These are phyloP conservation scores for Plutella xylostella DNA, from an alignment of 2,888 invertebrate species.

Conservation along the genomic window DNA sequence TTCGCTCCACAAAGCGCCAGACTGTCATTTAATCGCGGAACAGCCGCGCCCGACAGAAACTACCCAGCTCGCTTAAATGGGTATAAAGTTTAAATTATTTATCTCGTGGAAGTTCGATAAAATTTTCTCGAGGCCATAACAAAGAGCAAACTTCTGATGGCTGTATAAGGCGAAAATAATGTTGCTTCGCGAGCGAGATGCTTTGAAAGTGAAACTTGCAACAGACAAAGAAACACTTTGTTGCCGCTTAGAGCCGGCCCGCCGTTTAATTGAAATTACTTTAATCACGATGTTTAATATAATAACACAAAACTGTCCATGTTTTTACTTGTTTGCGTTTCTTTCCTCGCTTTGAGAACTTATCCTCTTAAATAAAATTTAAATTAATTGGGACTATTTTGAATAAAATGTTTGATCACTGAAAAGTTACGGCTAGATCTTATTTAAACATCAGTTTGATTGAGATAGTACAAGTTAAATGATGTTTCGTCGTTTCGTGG, in stretches of 20 bases:
- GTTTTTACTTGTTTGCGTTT: too few relatives aligned
- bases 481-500: slow-evolving; percentile 26
- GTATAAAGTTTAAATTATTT: slow-evolving; percentile 60
- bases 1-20: neutral
- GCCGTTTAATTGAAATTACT: too few relatives aligned
- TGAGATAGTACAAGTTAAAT: slow-evolving; percentile 34
- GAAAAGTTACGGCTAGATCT: too few relatives aligned
- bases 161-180: slow-evolving; percentile 16
- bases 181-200: slow-evolving; percentile 22
- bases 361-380: too few relatives aligned
- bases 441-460: too few relatives aligned
- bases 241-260: too few relatives aligned
- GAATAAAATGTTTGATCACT: too few relatives aligned
- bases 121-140: slow-evolving; percentile 40
- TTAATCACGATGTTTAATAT: slow-evolving; percentile 35
- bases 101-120: slow-evolving; percentile 43
- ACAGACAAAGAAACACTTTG: slow-evolving; percentile 19
- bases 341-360: too few relatives aligned
- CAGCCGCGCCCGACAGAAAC: slow-evolving; percentile 29
- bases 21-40: slow-evolving; percentile 10
- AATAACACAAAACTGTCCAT: too few relatives aligned
- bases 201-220: slow-evolving; percentile 39
- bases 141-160: slow-evolving; percentile 39
- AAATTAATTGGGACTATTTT: too few relatives aligned
- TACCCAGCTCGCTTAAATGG: slow-evolving; percentile 43